These are phyloP conservation scores for Thomomys bottae DNA, from an alignment of 2,113 vertebrate genomes.

Conservation along the genomic window DNA sequence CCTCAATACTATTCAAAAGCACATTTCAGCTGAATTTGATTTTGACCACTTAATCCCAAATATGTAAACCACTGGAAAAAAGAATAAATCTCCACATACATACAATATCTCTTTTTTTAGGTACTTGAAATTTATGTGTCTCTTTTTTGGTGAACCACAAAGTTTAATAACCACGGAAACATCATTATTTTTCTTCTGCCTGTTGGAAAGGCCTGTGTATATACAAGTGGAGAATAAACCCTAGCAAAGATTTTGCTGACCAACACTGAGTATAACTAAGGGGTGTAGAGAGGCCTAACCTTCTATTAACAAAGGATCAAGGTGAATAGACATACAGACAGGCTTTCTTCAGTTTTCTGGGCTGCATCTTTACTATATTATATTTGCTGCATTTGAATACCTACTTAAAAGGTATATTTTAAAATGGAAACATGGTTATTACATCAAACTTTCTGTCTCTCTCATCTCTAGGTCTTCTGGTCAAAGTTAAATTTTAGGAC, in stretches of 20 bases:
- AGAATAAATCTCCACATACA: too few species aligned
- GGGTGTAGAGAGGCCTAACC: conserved; percentile 53
- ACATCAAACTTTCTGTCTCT: conserved; percentile 75
- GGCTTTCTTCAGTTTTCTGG: conserved; percentile 38
- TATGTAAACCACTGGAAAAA: background rate
- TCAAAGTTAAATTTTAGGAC: conserved; percentile 48
- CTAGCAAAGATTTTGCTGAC: conserved; percentile 67
- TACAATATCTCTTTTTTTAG: background rate
- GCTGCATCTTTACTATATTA: conserved; percentile 43
- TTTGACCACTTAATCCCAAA: background rate
- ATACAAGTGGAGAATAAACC: conserved; percentile 7
- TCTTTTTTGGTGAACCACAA: background rate
- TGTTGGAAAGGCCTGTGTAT: background rate
- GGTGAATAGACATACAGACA: conserved; percentile 47
- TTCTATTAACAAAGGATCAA: conserved; percentile 64
- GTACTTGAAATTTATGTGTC: background rate
- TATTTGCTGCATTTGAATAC: conserved; percentile 26
- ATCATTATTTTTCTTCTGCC: conserved; percentile 12
- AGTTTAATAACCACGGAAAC: background rate
- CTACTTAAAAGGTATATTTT: conserved; percentile 73
- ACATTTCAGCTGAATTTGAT: background rate
- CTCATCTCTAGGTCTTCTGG: conserved; percentile 39
- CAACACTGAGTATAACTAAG: conserved; percentile 57
- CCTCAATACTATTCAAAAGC: background rate
- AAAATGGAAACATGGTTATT: conserved; percentile 72